A percentile compares a stretch with the other conserved stretches of the same genome.
phyloP scores from a whole-genome alignment of 2,113 vertebrate genomes.

The Phalacrocorax brasilianus region DNA sequence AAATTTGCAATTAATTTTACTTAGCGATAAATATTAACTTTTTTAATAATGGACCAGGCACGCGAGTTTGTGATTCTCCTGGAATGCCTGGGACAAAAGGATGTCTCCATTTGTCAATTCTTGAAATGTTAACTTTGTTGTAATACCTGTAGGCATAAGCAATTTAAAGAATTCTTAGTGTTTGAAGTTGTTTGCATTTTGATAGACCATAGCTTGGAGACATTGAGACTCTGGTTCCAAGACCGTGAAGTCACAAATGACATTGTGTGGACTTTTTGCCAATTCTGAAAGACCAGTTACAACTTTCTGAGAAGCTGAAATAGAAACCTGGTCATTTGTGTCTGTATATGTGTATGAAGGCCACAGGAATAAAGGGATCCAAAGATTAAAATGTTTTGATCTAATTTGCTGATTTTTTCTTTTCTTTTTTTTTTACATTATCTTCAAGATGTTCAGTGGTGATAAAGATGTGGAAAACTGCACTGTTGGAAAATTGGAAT shows the following conservation, averaged over 20 bases:
- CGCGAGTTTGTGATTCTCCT: constrained; percentile 3
- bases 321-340: constrained; percentile 62
- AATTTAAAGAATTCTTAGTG: constrained; percentile 69
- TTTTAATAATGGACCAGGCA: constrained; percentile 58
- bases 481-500: constrained; percentile 62
- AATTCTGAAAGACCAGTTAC: constrained; percentile 54
- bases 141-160: constrained; percentile 68
- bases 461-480: constrained; percentile 58
- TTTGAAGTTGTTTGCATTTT: constrained; percentile 69
- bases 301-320: neutral
- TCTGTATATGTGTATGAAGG: constrained; percentile 73
- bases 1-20: constrained; percentile 70
- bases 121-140: constrained; percentile 67
- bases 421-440: constrained; percentile 51
- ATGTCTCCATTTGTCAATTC: constrained; percentile 55
- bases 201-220: constrained; percentile 58
- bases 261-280: constrained; percentile 39
- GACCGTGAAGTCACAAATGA: constrained; percentile 20
- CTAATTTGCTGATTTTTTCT: constrained; percentile 55
- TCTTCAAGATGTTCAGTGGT: constrained; percentile 60
- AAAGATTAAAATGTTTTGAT: constrained; percentile 79
- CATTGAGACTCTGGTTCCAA: constrained; percentile 19
- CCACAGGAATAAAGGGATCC: constrained; percentile 81
- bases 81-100: constrained; percentile 52
- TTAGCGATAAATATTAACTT: constrained; percentile 66